Evolutionary conservation across 2,888 invertebrate genomes (phyloP).

Genomic region (Aphidoletes aphidimyza): DNA sequence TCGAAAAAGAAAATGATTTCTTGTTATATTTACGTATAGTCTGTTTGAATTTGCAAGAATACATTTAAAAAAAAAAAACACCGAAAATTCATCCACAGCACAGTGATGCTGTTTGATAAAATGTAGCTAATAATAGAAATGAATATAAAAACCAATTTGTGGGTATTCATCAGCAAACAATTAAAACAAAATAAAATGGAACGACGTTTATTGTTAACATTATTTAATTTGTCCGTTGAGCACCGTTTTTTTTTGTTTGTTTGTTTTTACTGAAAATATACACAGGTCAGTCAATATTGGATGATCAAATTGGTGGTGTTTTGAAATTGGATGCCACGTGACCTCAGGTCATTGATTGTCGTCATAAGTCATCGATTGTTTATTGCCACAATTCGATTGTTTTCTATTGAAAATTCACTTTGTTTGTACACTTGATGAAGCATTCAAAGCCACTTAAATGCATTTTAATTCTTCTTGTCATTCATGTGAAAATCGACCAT

Average conservation of each 20-base stretch:
- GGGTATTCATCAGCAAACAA: background rate
- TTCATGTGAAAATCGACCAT: background rate
- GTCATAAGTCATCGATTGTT: background rate
- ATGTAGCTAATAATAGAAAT: constrained; percentile 36
- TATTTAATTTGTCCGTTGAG: constrained; percentile 6
- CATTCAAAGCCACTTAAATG: too few species aligned
- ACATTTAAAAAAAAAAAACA: background rate
- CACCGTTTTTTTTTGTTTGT: background rate
- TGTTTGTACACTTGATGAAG: too few species aligned
- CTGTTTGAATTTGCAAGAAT: background rate
- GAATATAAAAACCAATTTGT: background rate
- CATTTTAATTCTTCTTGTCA: background rate
- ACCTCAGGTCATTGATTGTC: background rate
- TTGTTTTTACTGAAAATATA: background rate
- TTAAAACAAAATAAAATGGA: background rate
- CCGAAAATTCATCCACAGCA: constrained; percentile 4
- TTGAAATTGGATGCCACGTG: background rate
- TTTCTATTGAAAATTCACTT: too few species aligned
- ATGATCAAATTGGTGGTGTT: background rate
- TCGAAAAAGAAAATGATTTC: background rate
- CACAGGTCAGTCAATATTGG: background rate
- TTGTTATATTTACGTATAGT: background rate
- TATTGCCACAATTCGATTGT: background rate
- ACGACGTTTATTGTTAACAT: constrained; percentile 27
- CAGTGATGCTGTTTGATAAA: constrained; percentile 38